phyloP scores from a whole-genome alignment of 2,113 vertebrate genomes.

The Trogon surrucura region DNA sequence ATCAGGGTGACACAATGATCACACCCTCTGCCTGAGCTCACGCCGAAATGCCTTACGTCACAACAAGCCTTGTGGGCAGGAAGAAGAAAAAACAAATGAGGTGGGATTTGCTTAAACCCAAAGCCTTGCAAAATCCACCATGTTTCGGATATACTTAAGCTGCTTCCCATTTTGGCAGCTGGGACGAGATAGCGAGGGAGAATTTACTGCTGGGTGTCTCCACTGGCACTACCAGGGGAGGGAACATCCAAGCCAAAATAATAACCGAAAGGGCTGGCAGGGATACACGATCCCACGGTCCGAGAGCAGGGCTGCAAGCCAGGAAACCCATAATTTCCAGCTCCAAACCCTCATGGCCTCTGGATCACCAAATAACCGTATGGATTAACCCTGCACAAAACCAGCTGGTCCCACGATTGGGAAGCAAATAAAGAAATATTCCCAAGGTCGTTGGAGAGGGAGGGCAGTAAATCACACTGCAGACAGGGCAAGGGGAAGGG shows the following conservation, averaged over 20 bases:
- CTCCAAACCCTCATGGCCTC: neutral
- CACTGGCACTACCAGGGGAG: neutral
- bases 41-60: neutral
- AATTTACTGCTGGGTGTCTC: neutral
- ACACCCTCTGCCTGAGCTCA: constrained; percentile 16
- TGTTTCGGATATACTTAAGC: neutral
- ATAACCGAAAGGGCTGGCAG: neutral
- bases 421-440: neutral
- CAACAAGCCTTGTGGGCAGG: constrained; percentile 32
- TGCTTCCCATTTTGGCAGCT: neutral
- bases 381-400: neutral
- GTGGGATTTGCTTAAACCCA: neutral
- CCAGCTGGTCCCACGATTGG: fast-evolving
- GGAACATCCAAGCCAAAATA: neutral
- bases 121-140: neutral
- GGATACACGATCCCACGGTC: fast-evolving
- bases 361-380: fast-evolving
- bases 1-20: neutral
- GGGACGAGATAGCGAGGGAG: neutral
- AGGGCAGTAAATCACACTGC: neutral
- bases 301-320: neutral
- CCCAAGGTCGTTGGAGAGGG: neutral
- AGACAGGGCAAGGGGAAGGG: neutral
- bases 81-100: neutral
- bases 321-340: neutral